Evolutionary conservation across 2,113 vertebrate genomes (phyloP), one percentile per base, ranked within the genome.

Genomic region (Elgaria multicarinata): DNA sequence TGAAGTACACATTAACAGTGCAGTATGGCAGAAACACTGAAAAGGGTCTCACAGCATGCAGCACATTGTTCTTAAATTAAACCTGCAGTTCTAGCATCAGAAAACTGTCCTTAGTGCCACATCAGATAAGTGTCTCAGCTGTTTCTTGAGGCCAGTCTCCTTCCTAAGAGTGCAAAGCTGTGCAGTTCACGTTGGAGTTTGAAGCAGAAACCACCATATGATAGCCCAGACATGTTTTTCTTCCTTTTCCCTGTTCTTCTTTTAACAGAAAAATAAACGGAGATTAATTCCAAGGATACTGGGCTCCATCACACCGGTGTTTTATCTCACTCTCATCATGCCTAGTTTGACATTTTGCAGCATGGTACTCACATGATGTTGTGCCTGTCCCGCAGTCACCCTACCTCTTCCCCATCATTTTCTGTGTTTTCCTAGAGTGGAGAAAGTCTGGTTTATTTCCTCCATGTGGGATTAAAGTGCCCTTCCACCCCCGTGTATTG

Each of bases 21-120:
- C 91, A 88, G 92, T 87, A 85, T 88, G 87, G 86, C 92, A 92
- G 2, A 1, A 93, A 90, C 93, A 87, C 14, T n/a, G 83, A 44
- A 67, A 90, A 77, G 53, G 36, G 76, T 84, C n/a, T 53, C 14
- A 39, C 26, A 69, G 62, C 14, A 39, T 67, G 74, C 36, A 53
- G n/a, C 0, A 0, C 31, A 53, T 69, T 91, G 89, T 91, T 74
- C 91, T 95, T 94, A 93, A 95, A 83, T n/a, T 42, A 86, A 96
- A 85, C 92, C 92, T 91, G 91, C 93, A 96, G 91, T 86, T 85
- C 7, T 13, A 85, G 93, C 92, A 93, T 92, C 93, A 93, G 26
- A 94, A 88, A 64, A 89, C 86, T 92, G 83, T 89, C 89, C 79
- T 44, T 85, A 79, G 91, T 0, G 18, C 91, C 95, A 93, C 74